A percentile compares a stretch with the other conserved stretches of the same genome.
phyloP scores from a whole-genome alignment of 2,797 vertebrate genomes.

The Protonibea diacanthus region DNA sequence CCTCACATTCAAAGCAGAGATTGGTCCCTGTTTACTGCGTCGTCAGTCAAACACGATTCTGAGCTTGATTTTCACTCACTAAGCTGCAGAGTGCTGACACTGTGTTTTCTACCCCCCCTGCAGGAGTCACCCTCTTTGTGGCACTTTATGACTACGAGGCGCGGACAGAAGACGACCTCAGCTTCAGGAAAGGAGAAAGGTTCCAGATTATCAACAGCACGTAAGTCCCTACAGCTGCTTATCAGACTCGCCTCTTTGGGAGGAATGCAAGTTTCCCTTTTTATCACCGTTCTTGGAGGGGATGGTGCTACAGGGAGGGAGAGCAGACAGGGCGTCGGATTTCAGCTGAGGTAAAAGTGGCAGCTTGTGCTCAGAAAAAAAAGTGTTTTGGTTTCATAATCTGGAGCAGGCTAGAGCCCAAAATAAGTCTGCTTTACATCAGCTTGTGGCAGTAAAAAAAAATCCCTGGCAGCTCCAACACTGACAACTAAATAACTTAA shows the following conservation, averaged over 20 bases:
- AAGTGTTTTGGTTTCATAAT: slow-evolving; percentile 26
- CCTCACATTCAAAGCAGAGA: not conserved
- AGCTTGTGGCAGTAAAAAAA: slow-evolving; percentile 6
- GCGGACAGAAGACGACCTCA: slow-evolving; percentile 96
- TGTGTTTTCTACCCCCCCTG: slow-evolving; percentile 30
- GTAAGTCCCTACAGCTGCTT: slow-evolving; percentile 86
- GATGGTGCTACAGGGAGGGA: slow-evolving; percentile 14
- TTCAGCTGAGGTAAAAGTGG: slow-evolving; percentile 29
- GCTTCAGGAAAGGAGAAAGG: slow-evolving; percentile 97
- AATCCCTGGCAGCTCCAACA: not conserved
- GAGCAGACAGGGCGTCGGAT: not conserved
- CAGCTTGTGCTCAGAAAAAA: not conserved
- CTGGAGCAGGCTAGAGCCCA: not conserved
- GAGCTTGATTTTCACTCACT: slow-evolving; percentile 35
- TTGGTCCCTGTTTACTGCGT: not conserved
- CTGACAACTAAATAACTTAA: not conserved
- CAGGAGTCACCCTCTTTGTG: slow-evolving; percentile 98
- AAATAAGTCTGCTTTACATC: slow-evolving; percentile 21
- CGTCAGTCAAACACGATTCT: not conserved
- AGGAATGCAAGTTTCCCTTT: slow-evolving; percentile 4
- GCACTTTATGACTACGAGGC: slow-evolving; percentile 98
- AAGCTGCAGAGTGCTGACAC: slow-evolving; percentile 50
- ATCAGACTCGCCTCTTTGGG: slow-evolving; percentile 17
- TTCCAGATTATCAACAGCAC: slow-evolving; percentile 99
- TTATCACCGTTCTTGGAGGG: not conserved